Base-by-base conservation (phyloP, 2,113 vertebrate species). In the Poecile atricapillus region DNA sequence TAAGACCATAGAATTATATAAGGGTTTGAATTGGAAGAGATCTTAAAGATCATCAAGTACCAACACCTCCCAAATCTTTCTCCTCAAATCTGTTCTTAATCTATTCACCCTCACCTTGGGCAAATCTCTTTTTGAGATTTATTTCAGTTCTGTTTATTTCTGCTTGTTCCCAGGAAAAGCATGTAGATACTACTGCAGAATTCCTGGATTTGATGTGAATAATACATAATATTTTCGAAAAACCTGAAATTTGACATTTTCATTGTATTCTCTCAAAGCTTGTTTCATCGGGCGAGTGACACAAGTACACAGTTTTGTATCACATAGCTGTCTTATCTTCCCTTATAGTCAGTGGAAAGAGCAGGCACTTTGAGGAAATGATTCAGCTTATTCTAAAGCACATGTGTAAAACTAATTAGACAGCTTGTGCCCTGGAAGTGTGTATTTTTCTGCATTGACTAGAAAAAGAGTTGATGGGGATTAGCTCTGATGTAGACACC, bases 341-440 rank as follows among this genome's bases (percentile, higher is more conserved):
- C 50, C 49, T 78, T 68, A 71, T 5, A 35, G 30, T 64, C 69
- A 59, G 44, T 50, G 58, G 44, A 78, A 92, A 87, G 41, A 82
- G 49, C 31, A 90, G 74, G 12, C 44, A 82, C 33, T 60, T 31
- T n/a, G 28, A 80, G 68, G 50, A 95, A 83, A 86, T 74, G 15
- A 95, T 86, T 94, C 39, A 85, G 67, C 58, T 87, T 93, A 90
- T 80, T 70, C 71, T 74, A 92, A 95, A 96, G 86, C 43, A 94
- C 37, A 73, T 15, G 16, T 62, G 43, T 83, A 83, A 83, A 93
- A 83, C 87, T 62, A 92, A 88, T 90, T 88, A 93, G 87, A 91
- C 49, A 94, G 59, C 55, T 86, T 80, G 46, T 50, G 43, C 90
- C 90, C 85, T 94, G 43, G 74, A 96, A 95, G 25, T 59, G 14